Evolutionary conservation across 2,113 vertebrate genomes (phyloP), one percentile per base, ranked within the genome.

Genomic region (Hoplias malabaricus): DNA sequence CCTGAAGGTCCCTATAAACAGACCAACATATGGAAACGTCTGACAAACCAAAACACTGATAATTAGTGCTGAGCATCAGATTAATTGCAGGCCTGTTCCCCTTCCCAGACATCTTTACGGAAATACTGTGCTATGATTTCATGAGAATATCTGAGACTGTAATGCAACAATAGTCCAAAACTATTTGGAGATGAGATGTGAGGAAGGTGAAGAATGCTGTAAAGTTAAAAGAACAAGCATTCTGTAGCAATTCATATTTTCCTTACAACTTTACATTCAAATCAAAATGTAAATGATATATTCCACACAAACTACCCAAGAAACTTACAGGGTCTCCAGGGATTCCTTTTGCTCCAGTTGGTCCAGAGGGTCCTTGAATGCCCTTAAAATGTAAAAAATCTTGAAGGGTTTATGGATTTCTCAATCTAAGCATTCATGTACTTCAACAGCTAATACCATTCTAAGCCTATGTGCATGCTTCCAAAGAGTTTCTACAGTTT

Each of bases 281-380:
- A n/a, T n/a, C n/a, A n/a, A n/a, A n/a, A n/a, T n/a, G n/a, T n/a
- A n/a, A n/a, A n/a, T n/a, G n/a, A n/a, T 84, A 74, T 42, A n/a
- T 16, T 53, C 13, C 27, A 36, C 33, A 56, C 73, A 78, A 82
- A 75, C 65, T 79, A 81, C 79, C 56, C 75, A 83, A 81, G 57
- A 76, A 84, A 90, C 94, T 94, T 92, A 93, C 98, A 81, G 92
- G 91, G 85, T 95, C 91, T 86, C 98, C 98, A 86, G 89, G 86
- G 80, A 94, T 87, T 88, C 98, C 98, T 92, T 99, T 99, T 83
- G 90, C 86, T 84, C 98, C 98, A 70, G 94, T 92, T 76, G 94
- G 91, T 80, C 98, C 98, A 0, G 95, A 96, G 80, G 90, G 90
- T 80, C 98, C 98, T 65, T 92, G 93, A 84, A 96, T 86, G 75